These are phyloP conservation scores for Scophthalmus maximus DNA, from an alignment of 2,113 vertebrate species.

Conservation along the genomic window DNA sequence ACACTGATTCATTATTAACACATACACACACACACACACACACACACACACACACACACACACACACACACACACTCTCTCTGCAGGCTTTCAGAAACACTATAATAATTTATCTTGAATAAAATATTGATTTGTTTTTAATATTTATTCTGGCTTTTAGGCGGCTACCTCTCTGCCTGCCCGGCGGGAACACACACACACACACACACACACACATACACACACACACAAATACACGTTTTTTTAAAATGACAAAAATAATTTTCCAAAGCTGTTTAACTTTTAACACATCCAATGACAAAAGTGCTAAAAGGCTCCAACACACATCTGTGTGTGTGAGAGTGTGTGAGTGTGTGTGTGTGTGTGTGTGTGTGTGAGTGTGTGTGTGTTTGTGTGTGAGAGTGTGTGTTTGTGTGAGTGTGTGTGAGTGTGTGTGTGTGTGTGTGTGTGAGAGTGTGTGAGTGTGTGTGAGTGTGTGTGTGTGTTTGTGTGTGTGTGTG, in stretches of 20 bases:
- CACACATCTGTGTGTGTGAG: not conserved
- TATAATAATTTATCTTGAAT: conserved; percentile 65
- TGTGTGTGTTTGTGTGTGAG: not conserved
- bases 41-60: conserved; percentile 27
- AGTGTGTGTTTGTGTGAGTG: conserved; percentile 6
- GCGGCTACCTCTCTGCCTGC: conserved; percentile 4
- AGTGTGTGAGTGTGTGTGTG: conserved; percentile 4
- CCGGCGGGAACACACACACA: conserved; percentile 10
- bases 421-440: conserved; percentile 6
- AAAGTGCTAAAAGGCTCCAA: conserved; percentile 37
- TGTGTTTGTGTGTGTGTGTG: not conserved
- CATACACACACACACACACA: conserved; percentile 10
- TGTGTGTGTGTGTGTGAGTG: not conserved
- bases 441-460: not conserved
- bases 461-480: no score
- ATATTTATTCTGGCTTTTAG: conserved; percentile 72
- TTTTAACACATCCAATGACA: conserved; percentile 49
- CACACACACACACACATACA: conserved; percentile 25
- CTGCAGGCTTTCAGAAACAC: conserved; percentile 51
- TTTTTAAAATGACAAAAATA: conserved; percentile 47
- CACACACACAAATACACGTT: conserved; percentile 4
- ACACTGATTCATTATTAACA: conserved; percentile 47
- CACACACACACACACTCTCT: conserved; percentile 34
- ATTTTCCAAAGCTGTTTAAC: conserved; percentile 36
- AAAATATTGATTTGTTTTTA: conserved; percentile 69